A percentile compares a stretch with the other conserved stretches of the same genome.
These are phyloP conservation scores for Peribatodes rhomboidaria DNA, from an alignment of 2,888 invertebrate species.

Conservation along the genomic window DNA sequence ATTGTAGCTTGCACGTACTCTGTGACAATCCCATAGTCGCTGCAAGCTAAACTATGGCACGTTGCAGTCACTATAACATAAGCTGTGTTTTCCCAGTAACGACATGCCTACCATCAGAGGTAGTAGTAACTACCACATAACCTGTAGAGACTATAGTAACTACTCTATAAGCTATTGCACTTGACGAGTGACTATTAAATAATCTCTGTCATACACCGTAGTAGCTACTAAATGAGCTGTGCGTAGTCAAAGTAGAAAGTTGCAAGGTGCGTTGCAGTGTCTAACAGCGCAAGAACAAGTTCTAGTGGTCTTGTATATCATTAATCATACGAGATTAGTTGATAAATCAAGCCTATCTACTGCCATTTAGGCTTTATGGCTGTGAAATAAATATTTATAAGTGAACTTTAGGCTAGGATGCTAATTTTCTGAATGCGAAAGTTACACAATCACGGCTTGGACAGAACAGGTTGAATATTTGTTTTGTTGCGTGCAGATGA, in stretches of 20 bases:
- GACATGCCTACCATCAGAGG: neutral
- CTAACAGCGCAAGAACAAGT: slow-evolving; percentile 53
- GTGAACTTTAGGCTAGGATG: slow-evolving; percentile 7
- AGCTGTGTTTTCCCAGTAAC: neutral
- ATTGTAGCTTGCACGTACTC: slow-evolving; percentile 10
- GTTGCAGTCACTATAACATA: neutral
- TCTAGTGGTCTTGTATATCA: slow-evolving; percentile 8
- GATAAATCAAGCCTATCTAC: slow-evolving; percentile 15
- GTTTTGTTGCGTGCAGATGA: too few species aligned
- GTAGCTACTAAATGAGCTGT: slow-evolving; percentile 9
- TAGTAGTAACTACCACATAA: neutral
- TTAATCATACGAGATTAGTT: slow-evolving; percentile 21
- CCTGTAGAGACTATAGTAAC: neutral
- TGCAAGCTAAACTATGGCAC: neutral
- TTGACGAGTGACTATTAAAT: slow-evolving; percentile 1
- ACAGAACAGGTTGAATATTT: neutral
- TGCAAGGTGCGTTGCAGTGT: slow-evolving; percentile 74
- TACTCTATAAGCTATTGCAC: neutral
- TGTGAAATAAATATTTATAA: slow-evolving; percentile 14
- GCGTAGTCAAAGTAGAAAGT: slow-evolving; percentile 78
- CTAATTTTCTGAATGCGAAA: slow-evolving; percentile 9
- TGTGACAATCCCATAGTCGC: neutral
- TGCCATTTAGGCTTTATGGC: slow-evolving; percentile 22
- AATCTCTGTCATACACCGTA: neutral
- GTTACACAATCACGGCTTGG: neutral